Evolutionary conservation across 2,888 invertebrate species (phyloP).

Genomic region (Neuroscelio doddi): DNA sequence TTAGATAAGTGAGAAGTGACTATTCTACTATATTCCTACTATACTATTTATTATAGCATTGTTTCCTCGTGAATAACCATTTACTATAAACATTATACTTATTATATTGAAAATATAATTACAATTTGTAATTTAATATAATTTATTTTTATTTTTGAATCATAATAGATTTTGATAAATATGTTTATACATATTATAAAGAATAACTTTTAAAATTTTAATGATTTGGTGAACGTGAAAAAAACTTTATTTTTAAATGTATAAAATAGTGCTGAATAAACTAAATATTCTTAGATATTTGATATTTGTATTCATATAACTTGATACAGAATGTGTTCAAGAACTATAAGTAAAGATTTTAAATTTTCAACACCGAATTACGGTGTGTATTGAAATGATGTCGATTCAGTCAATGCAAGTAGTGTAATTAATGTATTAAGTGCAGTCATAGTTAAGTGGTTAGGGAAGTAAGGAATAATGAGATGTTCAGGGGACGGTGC

Average conservation of each 20-base stretch:
- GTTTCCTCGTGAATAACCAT: too few relatives aligned
- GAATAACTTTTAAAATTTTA: too few relatives aligned
- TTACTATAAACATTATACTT: too few relatives aligned
- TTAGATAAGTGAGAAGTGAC: too few relatives aligned
- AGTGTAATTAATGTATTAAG: constrained; percentile 63
- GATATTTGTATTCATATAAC: constrained; percentile 32
- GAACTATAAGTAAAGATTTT: constrained; percentile 34
- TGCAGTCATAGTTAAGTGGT: constrained; percentile 60
- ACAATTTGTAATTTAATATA: too few relatives aligned
- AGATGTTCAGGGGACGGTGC: constrained; percentile 46
- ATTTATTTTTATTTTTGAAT: too few relatives aligned
- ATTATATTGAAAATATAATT: too few relatives aligned
- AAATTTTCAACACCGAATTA: constrained; percentile 38
- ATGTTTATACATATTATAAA: too few relatives aligned
- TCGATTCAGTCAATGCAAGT: constrained; percentile 65
- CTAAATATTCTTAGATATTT: constrained; percentile 17
- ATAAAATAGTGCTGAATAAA: constrained; percentile 22
- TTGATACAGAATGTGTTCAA: constrained; percentile 25
- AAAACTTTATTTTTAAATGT: too few relatives aligned
- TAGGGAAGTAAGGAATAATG: constrained; percentile 51
- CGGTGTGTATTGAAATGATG: constrained; percentile 57
- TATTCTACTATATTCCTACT: too few relatives aligned
- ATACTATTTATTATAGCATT: too few relatives aligned
- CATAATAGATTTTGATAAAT: too few relatives aligned
- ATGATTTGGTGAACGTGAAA: background rate